These are phyloP conservation scores for Xanthia icteritia DNA, from an alignment of 2,888 invertebrate species.

Conservation along the genomic window DNA sequence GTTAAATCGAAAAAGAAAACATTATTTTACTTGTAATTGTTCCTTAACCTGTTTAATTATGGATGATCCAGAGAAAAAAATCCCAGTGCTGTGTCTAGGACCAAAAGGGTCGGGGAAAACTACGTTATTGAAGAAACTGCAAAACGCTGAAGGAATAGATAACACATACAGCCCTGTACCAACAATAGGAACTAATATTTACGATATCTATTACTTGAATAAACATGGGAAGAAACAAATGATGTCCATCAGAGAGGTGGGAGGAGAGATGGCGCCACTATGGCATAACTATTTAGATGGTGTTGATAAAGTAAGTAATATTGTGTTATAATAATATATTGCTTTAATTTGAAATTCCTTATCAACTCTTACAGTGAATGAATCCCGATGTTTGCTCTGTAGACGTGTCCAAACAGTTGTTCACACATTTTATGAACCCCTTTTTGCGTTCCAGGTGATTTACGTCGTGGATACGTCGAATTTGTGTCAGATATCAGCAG, in stretches of 20 bases:
- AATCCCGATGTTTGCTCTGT: background rate
- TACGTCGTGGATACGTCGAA: conserved; percentile 96
- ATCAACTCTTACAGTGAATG: background rate
- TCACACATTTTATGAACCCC: background rate
- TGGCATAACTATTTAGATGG: conserved; percentile 94
- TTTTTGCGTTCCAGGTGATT: conserved; percentile 88
- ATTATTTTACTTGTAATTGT: background rate
- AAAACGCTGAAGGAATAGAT: conserved; percentile 93
- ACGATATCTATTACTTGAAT: conserved; percentile 90
- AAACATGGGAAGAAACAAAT: conserved; percentile 89
- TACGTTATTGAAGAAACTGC: conserved; percentile 93
- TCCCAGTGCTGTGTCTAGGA: conserved; percentile 92
- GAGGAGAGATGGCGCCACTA: conserved; percentile 95
- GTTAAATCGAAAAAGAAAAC: too few species aligned
- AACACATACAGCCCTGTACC: conserved; percentile 94
- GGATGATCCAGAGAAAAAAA: conserved; percentile 86
- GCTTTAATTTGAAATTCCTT: background rate
- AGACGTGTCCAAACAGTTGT: background rate
- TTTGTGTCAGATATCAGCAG: conserved; percentile 96
- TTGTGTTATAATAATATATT: background rate
- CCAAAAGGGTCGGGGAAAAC: conserved; percentile 96
- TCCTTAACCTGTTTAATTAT: conserved; percentile 62
- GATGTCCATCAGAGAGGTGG: conserved; percentile 93
- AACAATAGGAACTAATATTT: conserved; percentile 95
- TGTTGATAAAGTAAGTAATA: conserved; percentile 87